Conservation (phyloP, 2,888 invertebrate genomes). For the Lordiphosa andalusiaca region DNA sequence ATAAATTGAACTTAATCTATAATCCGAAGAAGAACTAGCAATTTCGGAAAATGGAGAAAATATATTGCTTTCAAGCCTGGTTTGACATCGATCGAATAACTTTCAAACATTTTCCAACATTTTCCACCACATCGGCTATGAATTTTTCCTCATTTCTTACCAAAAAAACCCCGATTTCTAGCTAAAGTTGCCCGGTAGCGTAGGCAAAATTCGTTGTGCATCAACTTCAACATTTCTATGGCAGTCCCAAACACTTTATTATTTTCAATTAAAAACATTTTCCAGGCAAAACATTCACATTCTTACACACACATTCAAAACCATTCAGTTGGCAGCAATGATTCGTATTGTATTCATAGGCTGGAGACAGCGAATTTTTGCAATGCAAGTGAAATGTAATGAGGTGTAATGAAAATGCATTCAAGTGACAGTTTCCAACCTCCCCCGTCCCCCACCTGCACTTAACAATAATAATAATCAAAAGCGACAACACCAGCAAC, state of each 20-base stretch:
- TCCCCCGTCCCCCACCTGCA: slow-evolving; percentile 24
- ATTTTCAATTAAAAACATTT: slow-evolving; percentile 75
- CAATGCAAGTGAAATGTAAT: slow-evolving; percentile 70
- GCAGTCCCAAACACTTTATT: slow-evolving; percentile 53
- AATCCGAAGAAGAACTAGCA: too few species aligned
- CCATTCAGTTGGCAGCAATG: slow-evolving; percentile 49
- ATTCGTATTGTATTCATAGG: slow-evolving; percentile 42
- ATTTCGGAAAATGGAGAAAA: too few species aligned
- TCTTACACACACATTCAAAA: slow-evolving; percentile 33
- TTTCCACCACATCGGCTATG: too few species aligned
- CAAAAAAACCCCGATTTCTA: too few species aligned
- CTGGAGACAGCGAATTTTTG: slow-evolving; percentile 44
- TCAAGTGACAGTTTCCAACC: slow-evolving; percentile 61
- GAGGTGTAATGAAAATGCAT: slow-evolving; percentile 74
- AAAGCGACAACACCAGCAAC: slow-evolving; percentile 21
- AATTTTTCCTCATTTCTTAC: too few species aligned
- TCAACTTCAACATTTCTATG: slow-evolving; percentile 11
- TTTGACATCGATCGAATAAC: too few species aligned
- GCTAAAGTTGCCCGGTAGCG: background rate
- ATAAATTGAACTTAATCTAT: too few species aligned
- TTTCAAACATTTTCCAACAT: too few species aligned
- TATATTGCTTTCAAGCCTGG: too few species aligned
- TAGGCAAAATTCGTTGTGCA: background rate
- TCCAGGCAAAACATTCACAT: slow-evolving; percentile 60
- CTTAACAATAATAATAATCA: slow-evolving; percentile 65